phyloP scores from a whole-genome alignment of 2,113 vertebrate species.

The Zootoca vivipara region DNA sequence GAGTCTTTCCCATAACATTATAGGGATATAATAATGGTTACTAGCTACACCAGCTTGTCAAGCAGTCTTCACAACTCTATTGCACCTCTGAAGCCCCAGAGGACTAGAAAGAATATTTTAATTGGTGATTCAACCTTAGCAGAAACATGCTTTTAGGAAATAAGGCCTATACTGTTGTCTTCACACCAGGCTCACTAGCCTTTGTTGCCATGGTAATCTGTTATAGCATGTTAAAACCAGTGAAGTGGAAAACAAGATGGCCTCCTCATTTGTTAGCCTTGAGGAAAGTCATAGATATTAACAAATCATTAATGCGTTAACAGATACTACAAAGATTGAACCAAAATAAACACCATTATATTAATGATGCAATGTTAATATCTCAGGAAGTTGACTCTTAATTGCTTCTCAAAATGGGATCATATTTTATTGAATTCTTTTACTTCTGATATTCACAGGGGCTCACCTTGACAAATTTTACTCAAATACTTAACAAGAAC shows the following conservation, averaged over 20 bases:
- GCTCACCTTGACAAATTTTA: constrained; percentile 1
- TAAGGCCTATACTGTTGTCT: constrained; percentile 69
- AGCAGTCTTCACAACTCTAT: constrained; percentile 47
- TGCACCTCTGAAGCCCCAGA: constrained; percentile 66
- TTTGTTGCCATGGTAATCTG: constrained; percentile 76
- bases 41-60: constrained; percentile 65
- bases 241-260: constrained; percentile 81
- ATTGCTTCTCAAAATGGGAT: constrained; percentile 1
- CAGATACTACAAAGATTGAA: constrained; percentile 58
- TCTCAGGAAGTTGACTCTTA: constrained; percentile 34
- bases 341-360: constrained; percentile 44
- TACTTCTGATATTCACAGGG: constrained; percentile 14
- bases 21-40: constrained; percentile 34
- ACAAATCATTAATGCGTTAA: constrained; percentile 65
- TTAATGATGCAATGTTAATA: constrained; percentile 46
- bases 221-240: constrained; percentile 67
- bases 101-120: constrained; percentile 71
- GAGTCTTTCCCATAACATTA: constrained; percentile 27
- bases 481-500: neutral
- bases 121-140: constrained; percentile 73
- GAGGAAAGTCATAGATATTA: constrained; percentile 77
- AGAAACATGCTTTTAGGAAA: constrained; percentile 75
- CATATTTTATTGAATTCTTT: constrained; percentile 34
- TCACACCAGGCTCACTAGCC: constrained; percentile 63
- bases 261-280: constrained; percentile 76